Base-by-base conservation (phyloP, 2,113 vertebrate species). In the Chionis minor region DNA sequence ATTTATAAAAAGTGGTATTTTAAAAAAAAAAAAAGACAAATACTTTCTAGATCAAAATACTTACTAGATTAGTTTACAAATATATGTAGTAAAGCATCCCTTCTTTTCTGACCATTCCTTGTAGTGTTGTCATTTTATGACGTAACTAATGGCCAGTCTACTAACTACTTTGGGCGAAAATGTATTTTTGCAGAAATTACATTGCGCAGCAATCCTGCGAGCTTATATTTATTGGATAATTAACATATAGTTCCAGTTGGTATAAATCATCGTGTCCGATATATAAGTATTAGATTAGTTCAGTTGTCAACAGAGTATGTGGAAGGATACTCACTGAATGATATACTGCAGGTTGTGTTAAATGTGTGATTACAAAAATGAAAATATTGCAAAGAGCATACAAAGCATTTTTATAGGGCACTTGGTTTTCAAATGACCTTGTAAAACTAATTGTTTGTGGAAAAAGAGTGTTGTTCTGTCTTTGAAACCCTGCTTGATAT, bases 381-480 rank as follows among this genome's bases (percentile, higher is more conserved):
- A 32, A 88, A 90, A 38, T 47, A 92, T 66, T 86, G 42, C 23
- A 16, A 65, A 93, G 90, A 69, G 27, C 63, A 71, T 33, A 51
- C 2, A 2, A 78, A 59, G 59, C 58, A 69, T 88, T 94, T 94
- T 95, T 90, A 74, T 47, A 47, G 32, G 15, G 23, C 21, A 56
- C 61, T 95, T 93, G 18, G 27, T 79, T 92, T 88, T 88, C 72
- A 92, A 47, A 78, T 91, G 18, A 92, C 86, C 77, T 93, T 2
- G 3, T 89, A 72, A 90, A 96, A 77, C 56, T 92, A 92, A 92
- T 81, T 87, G 47, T 73, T 95, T 86, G 55, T 86, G 42, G 27
- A 3, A 52, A 47, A 80, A 51, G 11, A 40, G 21, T 15, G 30
- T 4, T 90, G 38, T 80, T 78, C 40, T 86, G 26, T 85, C 65